Percentiles rank a stretch among this genome's conserved stretches.
phyloP scores from a whole-genome alignment of 2,888 invertebrate genomes.

The Trachelus troglodyta region DNA sequence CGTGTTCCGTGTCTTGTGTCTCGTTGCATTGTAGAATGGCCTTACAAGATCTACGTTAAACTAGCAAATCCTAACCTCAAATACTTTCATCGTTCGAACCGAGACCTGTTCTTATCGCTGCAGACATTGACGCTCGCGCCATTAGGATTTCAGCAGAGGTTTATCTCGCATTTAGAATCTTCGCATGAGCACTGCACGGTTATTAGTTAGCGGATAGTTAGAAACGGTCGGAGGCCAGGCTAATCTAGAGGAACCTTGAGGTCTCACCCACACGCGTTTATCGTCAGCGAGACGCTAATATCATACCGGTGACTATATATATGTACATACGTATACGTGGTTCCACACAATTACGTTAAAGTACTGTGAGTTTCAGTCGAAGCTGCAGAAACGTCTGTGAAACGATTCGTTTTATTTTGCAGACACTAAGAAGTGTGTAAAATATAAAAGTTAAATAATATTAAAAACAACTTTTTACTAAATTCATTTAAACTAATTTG shows the following conservation, averaged over 20 bases:
- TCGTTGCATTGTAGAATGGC: too few relatives aligned
- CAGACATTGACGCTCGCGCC: not conserved
- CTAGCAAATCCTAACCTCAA: not conserved
- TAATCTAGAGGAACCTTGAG: constrained; percentile 44
- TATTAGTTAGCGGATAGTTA: constrained; percentile 16
- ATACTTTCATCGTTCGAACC: not conserved
- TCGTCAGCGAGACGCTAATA: not conserved
- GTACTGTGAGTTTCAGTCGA: not conserved
- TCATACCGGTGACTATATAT: not conserved
- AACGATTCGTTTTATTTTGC: not conserved
- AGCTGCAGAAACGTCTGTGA: not conserved
- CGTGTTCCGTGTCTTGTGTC: too few relatives aligned
- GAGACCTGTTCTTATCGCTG: not conserved
- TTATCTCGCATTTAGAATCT: constrained; percentile 4
- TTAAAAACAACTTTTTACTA: too few relatives aligned
- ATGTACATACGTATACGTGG: not conserved
- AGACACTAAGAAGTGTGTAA: not conserved
- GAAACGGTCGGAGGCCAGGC: constrained; percentile 37
- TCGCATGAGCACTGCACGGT: constrained; percentile 3
- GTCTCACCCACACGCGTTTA: constrained; percentile 35
- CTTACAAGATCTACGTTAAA: not conserved
- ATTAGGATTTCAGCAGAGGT: not conserved
- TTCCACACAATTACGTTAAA: not conserved
- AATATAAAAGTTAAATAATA: too few relatives aligned
- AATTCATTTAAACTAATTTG: not conserved